Conservation (phyloP, 2,888 invertebrate species). For the Alentia gelatinosa region DNA sequence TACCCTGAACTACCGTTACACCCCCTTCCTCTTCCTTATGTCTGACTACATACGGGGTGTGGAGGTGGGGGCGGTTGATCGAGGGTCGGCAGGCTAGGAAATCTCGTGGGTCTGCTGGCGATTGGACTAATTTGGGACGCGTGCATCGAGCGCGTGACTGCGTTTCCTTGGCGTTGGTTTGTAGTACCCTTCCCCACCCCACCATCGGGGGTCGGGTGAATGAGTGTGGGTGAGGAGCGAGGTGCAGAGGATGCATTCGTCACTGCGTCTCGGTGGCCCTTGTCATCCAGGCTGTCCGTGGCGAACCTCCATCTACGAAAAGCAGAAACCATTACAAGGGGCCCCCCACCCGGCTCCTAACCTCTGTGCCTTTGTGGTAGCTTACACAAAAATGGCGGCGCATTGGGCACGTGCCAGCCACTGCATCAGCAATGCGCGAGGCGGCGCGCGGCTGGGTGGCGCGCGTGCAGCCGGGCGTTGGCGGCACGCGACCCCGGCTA, state of each 20-base stretch:
- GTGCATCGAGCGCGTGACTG: background rate
- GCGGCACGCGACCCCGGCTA: background rate
- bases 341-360: background rate
- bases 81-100: background rate
- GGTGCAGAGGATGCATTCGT: too few species aligned
- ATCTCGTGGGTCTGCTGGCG: background rate
- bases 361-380: background rate
- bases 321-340: background rate
- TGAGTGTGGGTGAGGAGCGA: too few species aligned
- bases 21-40: background rate
- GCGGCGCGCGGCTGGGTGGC: background rate
- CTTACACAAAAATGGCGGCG: background rate
- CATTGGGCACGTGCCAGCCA: background rate
- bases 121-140: background rate
- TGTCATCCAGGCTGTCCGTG: too few species aligned
- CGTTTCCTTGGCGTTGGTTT: too few species aligned
- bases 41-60: too few species aligned
- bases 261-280: too few species aligned
- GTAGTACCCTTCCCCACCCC: too few species aligned
- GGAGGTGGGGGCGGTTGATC: too few species aligned
- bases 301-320: too few species aligned
- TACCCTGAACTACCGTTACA: background rate
- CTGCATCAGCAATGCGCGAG: background rate
- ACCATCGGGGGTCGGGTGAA: too few species aligned
- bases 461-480: background rate